These are phyloP conservation scores for Gadus macrocephalus DNA, from an alignment of 2,113 vertebrate genomes.

Conservation along the genomic window DNA sequence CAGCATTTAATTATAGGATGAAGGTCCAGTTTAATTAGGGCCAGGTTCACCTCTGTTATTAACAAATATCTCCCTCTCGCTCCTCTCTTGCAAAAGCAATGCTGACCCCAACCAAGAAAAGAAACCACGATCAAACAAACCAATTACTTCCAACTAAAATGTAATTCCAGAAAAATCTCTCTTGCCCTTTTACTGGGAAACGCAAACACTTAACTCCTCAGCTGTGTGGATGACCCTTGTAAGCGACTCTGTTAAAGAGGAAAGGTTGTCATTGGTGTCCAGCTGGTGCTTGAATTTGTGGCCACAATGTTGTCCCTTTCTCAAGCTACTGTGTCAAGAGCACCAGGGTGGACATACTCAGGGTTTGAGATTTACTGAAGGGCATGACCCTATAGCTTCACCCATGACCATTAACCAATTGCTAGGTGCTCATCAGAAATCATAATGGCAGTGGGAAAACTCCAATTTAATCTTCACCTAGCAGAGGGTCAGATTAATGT, in stretches of 20 bases:
- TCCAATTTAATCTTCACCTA: conserved; percentile 9
- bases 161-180: background rate
- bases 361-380: conserved; percentile 33
- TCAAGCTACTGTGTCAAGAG: conserved; percentile 11
- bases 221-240: background rate
- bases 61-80: too few species aligned
- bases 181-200: background rate
- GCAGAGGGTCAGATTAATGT: background rate
- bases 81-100: background rate
- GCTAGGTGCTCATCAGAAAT: conserved; percentile 28
- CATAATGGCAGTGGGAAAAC: conserved; percentile 34
- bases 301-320: conserved; percentile 9
- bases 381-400: conserved; percentile 21
- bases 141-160: conserved; percentile 25
- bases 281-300: conserved; percentile 32
- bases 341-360: too few species aligned
- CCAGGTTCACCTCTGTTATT: too few species aligned
- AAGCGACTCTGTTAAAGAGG: conserved; percentile 5
- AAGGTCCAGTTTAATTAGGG: too few species aligned
- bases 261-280: conserved; percentile 12
- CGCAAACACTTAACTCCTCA: background rate
- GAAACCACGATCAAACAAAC: conserved; percentile 21
- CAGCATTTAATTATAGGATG: too few species aligned
- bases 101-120: background rate
- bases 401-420: conserved; percentile 14